Evolutionary conservation across 2,888 invertebrate genomes (phyloP).

Genomic region (Halictus quadricinctus): DNA sequence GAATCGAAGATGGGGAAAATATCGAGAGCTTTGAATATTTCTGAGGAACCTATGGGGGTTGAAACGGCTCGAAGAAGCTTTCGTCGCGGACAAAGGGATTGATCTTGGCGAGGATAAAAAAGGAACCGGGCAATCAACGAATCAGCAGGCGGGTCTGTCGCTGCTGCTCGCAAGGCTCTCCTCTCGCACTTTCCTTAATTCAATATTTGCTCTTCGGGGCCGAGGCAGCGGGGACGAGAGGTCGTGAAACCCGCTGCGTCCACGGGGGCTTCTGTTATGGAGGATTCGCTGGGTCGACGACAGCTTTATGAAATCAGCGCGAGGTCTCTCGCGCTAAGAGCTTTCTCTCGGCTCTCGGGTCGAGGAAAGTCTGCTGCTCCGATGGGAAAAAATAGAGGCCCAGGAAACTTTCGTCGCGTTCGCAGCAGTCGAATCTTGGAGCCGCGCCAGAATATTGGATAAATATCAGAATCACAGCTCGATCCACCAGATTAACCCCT

Average conservation of each 20-base stretch:
- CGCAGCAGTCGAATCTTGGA: background rate
- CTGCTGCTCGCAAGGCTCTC: conserved; percentile 43
- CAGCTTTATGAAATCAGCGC: conserved; percentile 71
- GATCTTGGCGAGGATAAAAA: conserved; percentile 38
- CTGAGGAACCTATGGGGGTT: background rate
- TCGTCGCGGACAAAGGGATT: conserved; percentile 28
- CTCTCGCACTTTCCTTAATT: conserved; percentile 58
- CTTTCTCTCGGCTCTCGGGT: conserved; percentile 41
- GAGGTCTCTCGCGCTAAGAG: conserved; percentile 35
- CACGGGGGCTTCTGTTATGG: conserved; percentile 49
- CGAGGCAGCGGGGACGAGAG: background rate
- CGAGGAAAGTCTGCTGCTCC: conserved; percentile 48
- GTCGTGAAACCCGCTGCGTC: conserved; percentile 16
- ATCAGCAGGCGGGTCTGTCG: conserved; percentile 46
- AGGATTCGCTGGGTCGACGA: conserved; percentile 60
- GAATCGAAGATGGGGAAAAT: background rate
- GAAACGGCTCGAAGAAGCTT: background rate
- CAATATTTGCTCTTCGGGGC: conserved; percentile 69
- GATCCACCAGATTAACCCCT: background rate
- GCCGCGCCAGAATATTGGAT: background rate
- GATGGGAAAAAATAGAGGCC: conserved; percentile 32
- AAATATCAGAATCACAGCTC: background rate
- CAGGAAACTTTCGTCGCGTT: conserved; percentile 17
- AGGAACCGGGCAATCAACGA: conserved; percentile 49
- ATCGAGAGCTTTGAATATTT: background rate